Base-by-base conservation (phyloP, 92 coral and sea anemone species). In the Hydrozoanthus gracilis region DNA sequence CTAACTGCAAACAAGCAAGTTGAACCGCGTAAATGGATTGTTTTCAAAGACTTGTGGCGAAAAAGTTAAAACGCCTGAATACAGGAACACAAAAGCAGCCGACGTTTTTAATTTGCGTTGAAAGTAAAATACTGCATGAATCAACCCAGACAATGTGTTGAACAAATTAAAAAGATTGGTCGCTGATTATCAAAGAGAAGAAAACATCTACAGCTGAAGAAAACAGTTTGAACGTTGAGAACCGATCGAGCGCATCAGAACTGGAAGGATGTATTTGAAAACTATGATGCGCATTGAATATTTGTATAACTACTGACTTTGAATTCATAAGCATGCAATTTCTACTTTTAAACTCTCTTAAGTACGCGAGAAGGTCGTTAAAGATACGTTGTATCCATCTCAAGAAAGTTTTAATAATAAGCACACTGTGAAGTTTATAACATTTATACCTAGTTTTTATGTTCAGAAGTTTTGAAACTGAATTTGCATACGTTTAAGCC, bases 61-160 rank as follows among this genome's bases (percentile, higher is more conserved):
- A 61, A 61, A 61, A 61, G 68, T 61, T 61, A 61, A 61, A 61
- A 61, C 68, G 17, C 12, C 68, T 61, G 68, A 0, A 61, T 61
- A 61, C 17, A 12, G 68, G 68, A 61, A 61, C 68, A 61, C 68
- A 17, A 61, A 61, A 61, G 68, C 68, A 61, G 2, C 68, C 68
- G 68, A 61, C 68, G 68, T 61, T 61, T 61, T 61, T 61, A 61
- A 61, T 61, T 61, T 61, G 68, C 68, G 68, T 61, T 61, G 68
- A 61, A 61, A 61, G 68, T 61, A 61, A 58, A 6, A 58, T 58
- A 58, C 65, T 58, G 39, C 2, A 27, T 27, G 39, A 27, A 27
- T 27, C 39, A 2, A 27, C 39, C 39, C 39, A 27, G 39, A 27
- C 39, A 27, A 27, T 27, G 39, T 27, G 39, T 27, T 27, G 39